Conservation (phyloP, 1,140 invertebrate species). For the Homarus americanus region DNA sequence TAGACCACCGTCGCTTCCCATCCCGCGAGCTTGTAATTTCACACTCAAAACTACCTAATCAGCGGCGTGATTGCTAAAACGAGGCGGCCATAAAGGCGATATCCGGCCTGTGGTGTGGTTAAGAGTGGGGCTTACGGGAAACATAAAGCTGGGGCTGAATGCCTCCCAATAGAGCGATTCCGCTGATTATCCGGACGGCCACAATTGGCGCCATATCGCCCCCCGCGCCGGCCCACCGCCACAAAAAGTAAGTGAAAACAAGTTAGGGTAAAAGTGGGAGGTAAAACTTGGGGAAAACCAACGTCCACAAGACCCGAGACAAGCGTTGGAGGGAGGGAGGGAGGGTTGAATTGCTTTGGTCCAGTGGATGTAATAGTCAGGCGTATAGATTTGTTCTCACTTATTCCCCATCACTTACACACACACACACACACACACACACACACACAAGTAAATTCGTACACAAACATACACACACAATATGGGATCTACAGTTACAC, state of each 20-base stretch:
- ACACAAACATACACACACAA: no score
- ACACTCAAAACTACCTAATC: conserved; percentile 44
- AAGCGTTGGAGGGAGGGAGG: neutral
- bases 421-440: no score
- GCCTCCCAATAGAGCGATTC: conserved; percentile 27
- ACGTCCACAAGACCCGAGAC: no score
- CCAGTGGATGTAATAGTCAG: no score
- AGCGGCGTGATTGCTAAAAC: conserved; percentile 32
- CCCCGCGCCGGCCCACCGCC: neutral
- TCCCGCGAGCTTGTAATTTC: conserved; percentile 14
- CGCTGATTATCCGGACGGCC: conserved; percentile 22
- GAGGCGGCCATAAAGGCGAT: conserved; percentile 23
- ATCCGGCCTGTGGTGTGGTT: neutral
- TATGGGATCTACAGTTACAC: no score
- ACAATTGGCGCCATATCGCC: conserved; percentile 24
- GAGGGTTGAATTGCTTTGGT: neutral
- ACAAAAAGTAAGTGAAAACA: conserved; percentile 5
- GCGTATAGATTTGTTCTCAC: no score
- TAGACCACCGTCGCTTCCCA: neutral
- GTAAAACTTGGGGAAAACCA: neutral
- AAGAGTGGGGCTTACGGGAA: conserved; percentile 23
- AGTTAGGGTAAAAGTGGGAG: neutral
- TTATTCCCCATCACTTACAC: no score
- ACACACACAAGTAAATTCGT: no score
- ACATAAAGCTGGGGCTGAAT: conserved; percentile 15